phyloP scores from a whole-genome alignment of 2,113 vertebrate species.

The mouse (Mus musculus) region GRCm39 chr4:47042501-47043000 shows the following conservation, averaged over 20 bases:
- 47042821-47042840: not conserved
- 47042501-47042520: not conserved
- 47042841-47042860: not conserved
- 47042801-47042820: not conserved
- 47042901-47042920: not conserved
- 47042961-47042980: not conserved
- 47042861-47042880: not conserved
- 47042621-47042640: too few relatives aligned
- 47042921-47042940: not conserved
- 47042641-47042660: not conserved
- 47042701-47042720: too few relatives aligned
- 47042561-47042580: not conserved
- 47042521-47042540: not conserved
- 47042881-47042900: not conserved
- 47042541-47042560: too few relatives aligned
- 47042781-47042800: not conserved
- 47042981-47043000: not conserved
- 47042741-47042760: too few relatives aligned
- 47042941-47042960: not conserved
- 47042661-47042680: not conserved
- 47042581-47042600: not conserved
- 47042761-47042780: accelerated
- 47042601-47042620: not conserved
- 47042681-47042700: not conserved
- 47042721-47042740: too few relatives aligned